Conservation (phyloP, 2,888 invertebrate species). For the Atethmia centrago region DNA sequence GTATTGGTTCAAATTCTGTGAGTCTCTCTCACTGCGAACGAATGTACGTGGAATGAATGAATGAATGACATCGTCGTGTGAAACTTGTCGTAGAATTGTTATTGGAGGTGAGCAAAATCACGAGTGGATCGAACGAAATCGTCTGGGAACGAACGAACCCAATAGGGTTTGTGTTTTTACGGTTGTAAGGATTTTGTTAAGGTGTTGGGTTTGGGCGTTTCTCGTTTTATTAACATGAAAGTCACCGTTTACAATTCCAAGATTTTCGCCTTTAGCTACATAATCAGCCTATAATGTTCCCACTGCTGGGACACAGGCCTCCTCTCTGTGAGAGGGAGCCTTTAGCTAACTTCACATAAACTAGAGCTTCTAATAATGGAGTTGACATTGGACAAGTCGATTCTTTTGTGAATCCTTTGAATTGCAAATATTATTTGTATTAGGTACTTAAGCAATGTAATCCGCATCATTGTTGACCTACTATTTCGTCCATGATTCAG, state of each 20-base stretch:
- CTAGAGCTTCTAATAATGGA: not conserved
- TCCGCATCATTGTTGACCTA: not conserved
- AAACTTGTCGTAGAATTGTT: conserved; percentile 40
- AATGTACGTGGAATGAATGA: conserved; percentile 47
- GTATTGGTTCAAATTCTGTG: conserved; percentile 61
- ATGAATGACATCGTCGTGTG: conserved; percentile 28
- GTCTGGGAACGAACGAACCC: not conserved
- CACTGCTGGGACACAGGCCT: no score
- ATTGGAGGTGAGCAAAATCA: conserved; percentile 27
- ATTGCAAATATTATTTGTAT: not conserved
- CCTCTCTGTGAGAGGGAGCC: no score
- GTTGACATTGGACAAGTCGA: not conserved
- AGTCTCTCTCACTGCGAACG: conserved; percentile 49
- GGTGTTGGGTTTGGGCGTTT: not conserved
- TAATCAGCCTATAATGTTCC: no score
- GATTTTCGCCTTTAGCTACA: not conserved
- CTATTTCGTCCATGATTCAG: no score
- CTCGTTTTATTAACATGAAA: not conserved
- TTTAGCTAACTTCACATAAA: no score
- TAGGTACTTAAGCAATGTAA: no score
- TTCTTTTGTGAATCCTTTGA: not conserved
- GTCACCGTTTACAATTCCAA: not conserved
- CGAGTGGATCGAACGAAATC: not conserved
- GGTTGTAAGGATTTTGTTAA: not conserved
- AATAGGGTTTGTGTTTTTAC: not conserved